Evolutionary conservation across 2,797 vertebrate species (phyloP), one percentile per base, ranked within the genome.

Genomic region (Thalassophryne amazonica): DNA sequence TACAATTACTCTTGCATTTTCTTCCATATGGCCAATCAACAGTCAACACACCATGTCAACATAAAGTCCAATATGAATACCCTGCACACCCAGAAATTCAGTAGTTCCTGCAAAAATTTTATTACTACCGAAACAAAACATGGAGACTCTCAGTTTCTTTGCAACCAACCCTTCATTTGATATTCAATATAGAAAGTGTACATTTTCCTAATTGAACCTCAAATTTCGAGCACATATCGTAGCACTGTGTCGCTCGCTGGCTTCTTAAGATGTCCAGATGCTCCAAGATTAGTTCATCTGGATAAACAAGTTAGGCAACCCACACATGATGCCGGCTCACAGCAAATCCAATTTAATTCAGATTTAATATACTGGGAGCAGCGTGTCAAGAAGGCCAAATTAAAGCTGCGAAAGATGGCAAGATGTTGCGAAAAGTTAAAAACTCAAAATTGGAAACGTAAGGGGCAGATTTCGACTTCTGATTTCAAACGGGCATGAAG

Each of bases 271-370:
- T 33, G n/a, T 53, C 36, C 45, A 65, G 43, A 31, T 54, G 46
- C 52, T 32, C 37, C 42, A 17, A 21, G 18, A 43, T 73, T 25
- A 64, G 24, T 62, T 72, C 51, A 56, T 77, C 74, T 46, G 36
- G 42, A 46, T 75, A 59, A 81, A 65, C 33, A 30, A 25, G 52
- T 74, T 67, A 72, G 42, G 41, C 41, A 22, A 20, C 46, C 48
- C 52, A 56, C 51, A 51, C 53, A 61, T 13, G 64, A 73, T 22
- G 39, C 52, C 8, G 2, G 5, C 33, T 25, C 50, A 30, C 18
- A 22, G 24, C 27, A 37, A 58, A 69, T 68, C 43, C 57, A 29
- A 59, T 63, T 35, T 13, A 12, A 40, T 47, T 60, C 45, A 17
- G 21, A 58, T 48, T 29, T 6, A 60, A 62, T 61, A 39, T 74